phyloP scores from a whole-genome alignment of 2,113 vertebrate genomes.

The Antidorcas marsupialis region DNA sequence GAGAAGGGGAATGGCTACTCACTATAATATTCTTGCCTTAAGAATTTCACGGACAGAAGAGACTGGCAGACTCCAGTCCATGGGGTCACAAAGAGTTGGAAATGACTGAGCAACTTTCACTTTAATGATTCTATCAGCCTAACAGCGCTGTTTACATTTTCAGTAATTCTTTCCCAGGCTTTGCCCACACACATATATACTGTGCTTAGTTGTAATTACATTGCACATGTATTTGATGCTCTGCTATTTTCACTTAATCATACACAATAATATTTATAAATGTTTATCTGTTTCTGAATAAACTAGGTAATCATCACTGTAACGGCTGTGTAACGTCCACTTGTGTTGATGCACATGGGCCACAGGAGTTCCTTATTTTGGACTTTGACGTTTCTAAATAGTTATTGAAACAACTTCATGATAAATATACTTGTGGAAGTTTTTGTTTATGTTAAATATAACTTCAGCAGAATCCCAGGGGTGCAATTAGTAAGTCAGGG shows the following conservation, averaged over 20 bases:
- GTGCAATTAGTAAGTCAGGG: slow-evolving; percentile 54
- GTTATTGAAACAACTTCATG: slow-evolving; percentile 49
- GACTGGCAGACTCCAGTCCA: neutral
- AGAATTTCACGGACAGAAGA: neutral
- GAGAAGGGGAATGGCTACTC: neutral
- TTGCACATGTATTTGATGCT: neutral
- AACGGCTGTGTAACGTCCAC: neutral
- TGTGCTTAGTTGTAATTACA: neutral
- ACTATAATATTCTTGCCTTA: neutral
- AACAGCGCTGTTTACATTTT: neutral
- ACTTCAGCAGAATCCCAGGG: slow-evolving; percentile 31
- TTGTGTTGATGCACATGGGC: neutral
- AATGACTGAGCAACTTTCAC: neutral
- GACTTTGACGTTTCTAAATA: slow-evolving; percentile 23
- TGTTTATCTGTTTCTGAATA: neutral
- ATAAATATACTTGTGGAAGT: slow-evolving; percentile 44
- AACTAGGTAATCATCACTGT: neutral
- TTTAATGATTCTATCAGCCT: neutral
- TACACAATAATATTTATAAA: neutral
- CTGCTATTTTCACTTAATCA: neutral
- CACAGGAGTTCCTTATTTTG: slow-evolving; percentile 14
- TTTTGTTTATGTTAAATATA: slow-evolving; percentile 64
- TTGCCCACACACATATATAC: neutral
- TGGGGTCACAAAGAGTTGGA: neutral
- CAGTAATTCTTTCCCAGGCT: neutral